Percentiles rank a stretch among this genome's conserved stretches.
phyloP scores from a whole-genome alignment of 1,140 invertebrate genomes.

The Magallana ariakensis region DNA sequence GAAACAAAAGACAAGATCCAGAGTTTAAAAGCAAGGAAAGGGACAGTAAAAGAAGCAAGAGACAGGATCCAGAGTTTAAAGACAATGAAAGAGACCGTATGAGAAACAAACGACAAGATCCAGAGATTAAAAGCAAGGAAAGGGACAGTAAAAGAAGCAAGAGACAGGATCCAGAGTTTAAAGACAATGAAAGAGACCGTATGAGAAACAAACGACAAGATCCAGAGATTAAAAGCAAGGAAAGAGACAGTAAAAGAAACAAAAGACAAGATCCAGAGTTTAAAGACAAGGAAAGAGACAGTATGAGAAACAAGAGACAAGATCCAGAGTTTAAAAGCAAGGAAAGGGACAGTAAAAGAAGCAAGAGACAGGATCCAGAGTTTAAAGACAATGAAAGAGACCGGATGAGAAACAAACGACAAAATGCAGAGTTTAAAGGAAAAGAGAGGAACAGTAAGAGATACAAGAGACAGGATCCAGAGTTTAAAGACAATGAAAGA shows the following conservation, averaged over 20 bases:
- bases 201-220: conserved; percentile 14
- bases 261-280: conserved; percentile 1
- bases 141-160: not conserved
- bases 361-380: conserved; percentile 13
- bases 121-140: not conserved
- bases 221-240: not conserved
- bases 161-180: conserved; percentile 36
- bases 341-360: conserved; percentile 38
- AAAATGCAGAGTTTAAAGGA: conserved; percentile 15
- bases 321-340: not conserved
- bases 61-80: conserved; percentile 4
- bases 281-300: conserved; percentile 38
- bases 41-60: conserved; percentile 39
- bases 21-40: not conserved
- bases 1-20: conserved; percentile 34
- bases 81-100: conserved; percentile 8
- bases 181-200: conserved; percentile 47
- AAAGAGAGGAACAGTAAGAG: not conserved
- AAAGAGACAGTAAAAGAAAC: conserved; percentile 27
- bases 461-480: conserved; percentile 20
- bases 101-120: conserved; percentile 22
- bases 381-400: conserved; percentile 22
- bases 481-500: conserved; percentile 49
- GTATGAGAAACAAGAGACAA: conserved; percentile 43
- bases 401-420: not conserved